Base-by-base conservation (phyloP, 2,888 invertebrate species). In the Melolontha melolontha region DNA sequence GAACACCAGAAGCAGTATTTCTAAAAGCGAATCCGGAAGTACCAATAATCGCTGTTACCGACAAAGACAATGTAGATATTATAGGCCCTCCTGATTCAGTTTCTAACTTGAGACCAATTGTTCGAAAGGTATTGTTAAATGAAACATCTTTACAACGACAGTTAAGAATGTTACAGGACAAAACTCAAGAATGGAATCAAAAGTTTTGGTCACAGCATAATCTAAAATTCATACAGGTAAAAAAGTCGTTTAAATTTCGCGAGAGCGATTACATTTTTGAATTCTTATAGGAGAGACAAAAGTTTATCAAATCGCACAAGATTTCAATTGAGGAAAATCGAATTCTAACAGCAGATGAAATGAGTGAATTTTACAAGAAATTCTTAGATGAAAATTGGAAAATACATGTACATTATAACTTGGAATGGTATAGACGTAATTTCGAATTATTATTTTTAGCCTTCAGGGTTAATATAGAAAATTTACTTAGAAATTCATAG, bases 321-420 rank as follows among this genome's bases (percentile, higher is more conserved):
- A 72, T 72, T 6, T 69, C 72, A 29, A 71, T 76, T 11, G 75
- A 78, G 50, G 83, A 83, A 34, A 83, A 87, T 72, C 84, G 86
- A 64, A 88, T 87, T 47, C 80, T 92, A 17, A 88, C 90, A 4
- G 90, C 93, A 0, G 94, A 94, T 83, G 92, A 93, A 82, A 92
- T 96, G 92, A 94, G 95, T 75, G 89, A 91, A 22, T 96, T 96
- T 83, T 96, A 96, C 79, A 95, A 93, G 84, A 83, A 87, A 55
- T 96, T 96, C 80, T 84, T 96, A 11, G 93, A 95, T 80, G 90
- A 91, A 78, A 93, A 95, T 80, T 92, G 92, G 90, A 87, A 86
- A 74, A 81, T 84, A 0, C 95, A 96, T 81, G 83, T 91, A 0
- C 83, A 85, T 68, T 96, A 95, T 79, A 96, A 96, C 79, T 84